Evolutionary conservation across 2,113 vertebrate genomes (phyloP).

Genomic region (Heterotis niloticus): DNA sequence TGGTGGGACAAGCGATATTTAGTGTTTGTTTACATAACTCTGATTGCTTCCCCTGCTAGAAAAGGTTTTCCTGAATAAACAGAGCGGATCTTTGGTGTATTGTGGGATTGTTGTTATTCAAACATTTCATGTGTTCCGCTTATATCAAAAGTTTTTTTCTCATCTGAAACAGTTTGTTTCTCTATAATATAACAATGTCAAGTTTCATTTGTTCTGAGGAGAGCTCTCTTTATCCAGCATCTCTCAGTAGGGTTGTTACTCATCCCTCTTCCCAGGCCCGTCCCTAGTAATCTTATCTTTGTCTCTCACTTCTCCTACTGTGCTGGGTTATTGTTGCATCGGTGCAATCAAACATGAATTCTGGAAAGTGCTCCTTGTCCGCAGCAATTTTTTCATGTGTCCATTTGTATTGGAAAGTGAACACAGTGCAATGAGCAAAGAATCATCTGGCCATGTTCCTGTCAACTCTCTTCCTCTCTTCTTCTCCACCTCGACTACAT

Average conservation of each 20-base stretch:
- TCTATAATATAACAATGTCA: neutral
- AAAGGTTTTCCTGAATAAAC: neutral
- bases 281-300: neutral
- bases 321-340: neutral
- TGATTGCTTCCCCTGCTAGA: slow-evolving; percentile 3
- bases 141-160: neutral
- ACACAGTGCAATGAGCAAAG: neutral
- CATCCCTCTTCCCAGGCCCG: neutral
- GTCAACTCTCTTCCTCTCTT: neutral
- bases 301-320: neutral
- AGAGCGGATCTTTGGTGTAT: neutral
- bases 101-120: neutral
- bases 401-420: neutral
- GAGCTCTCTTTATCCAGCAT: neutral
- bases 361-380: neutral
- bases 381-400: neutral
- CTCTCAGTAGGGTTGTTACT: slow-evolving; percentile 1
- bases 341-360: neutral
- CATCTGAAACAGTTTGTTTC: slow-evolving; percentile 7
- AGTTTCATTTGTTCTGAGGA: neutral
- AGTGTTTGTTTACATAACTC: neutral
- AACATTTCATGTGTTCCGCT: neutral
- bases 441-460: neutral
- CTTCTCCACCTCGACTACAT: neutral
- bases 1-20: neutral